Conservation (phyloP, 2,113 vertebrate genomes). For the Garra rufa region DNA sequence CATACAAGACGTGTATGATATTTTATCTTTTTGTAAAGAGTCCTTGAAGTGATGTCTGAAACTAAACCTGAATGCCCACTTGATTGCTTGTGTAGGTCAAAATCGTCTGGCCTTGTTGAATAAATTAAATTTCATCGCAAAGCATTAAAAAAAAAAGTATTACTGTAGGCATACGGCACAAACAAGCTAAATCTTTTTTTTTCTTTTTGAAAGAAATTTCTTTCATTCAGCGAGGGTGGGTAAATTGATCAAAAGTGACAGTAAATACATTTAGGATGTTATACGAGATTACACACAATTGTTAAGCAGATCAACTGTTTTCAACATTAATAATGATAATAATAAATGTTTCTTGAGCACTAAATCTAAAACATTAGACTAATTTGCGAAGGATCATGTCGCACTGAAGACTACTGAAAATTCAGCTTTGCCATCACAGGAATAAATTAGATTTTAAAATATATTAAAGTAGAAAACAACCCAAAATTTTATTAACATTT, state of each 20-base stretch:
- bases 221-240: too few species aligned
- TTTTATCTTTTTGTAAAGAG: constrained; percentile 6
- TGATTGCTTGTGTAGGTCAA: background rate
- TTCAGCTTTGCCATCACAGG: background rate
- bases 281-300: too few species aligned
- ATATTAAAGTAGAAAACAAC: background rate
- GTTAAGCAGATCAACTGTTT: background rate
- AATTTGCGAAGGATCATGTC: background rate
- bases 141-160: background rate
- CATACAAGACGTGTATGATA: background rate
- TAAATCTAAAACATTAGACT: background rate
- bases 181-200: too few species aligned
- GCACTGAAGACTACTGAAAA: background rate
- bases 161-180: background rate
- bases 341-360: background rate
- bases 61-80: background rate
- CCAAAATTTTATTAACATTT: background rate
- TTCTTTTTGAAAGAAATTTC: too few species aligned
- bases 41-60: constrained; percentile 10
- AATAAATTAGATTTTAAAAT: background rate
- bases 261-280: too few species aligned
- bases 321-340: background rate
- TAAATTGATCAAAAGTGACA: too few species aligned
- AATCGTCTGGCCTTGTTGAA: background rate
- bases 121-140: background rate